phyloP scores from a whole-genome alignment of 2,113 vertebrate genomes.

The Astur gentilis region DNA sequence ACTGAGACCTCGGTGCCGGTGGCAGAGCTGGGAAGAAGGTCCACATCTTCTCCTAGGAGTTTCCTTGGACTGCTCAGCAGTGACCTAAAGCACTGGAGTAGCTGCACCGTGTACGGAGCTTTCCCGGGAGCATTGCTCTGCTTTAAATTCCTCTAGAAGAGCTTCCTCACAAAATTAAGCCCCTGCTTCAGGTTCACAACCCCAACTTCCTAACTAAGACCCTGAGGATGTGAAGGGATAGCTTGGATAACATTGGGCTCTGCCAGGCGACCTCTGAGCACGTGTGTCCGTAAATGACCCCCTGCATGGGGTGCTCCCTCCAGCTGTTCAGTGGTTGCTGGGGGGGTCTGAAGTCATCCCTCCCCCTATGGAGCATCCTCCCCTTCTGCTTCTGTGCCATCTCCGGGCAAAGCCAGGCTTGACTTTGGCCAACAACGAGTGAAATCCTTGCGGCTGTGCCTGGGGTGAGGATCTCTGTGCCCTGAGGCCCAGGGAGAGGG shows the following conservation, averaged over 20 bases:
- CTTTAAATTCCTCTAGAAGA: background rate
- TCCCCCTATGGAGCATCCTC: background rate
- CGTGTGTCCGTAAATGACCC: rapidly evolving
- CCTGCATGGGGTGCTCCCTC: rapidly evolving
- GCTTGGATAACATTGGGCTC: rapidly evolving
- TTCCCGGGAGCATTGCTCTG: rapidly evolving
- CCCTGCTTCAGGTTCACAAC: background rate
- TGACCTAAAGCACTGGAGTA: background rate
- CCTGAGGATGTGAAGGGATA: rapidly evolving
- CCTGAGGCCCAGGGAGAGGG: rapidly evolving
- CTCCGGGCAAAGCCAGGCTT: background rate
- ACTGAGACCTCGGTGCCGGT: background rate
- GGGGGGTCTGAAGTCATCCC: background rate
- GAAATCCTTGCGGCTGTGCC: background rate
- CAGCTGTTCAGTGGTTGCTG: rapidly evolving
- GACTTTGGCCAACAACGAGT: rapidly evolving
- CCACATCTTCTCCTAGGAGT: background rate
- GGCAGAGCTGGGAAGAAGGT: background rate
- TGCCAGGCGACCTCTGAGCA: background rate
- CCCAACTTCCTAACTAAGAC: background rate
- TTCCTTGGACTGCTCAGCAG: background rate
- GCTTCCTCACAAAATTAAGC: background rate
- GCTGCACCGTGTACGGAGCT: rapidly evolving
- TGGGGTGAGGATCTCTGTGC: background rate
- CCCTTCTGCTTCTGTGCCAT: background rate